Conservation (phyloP, 2,888 invertebrate species). For the Conistra vaccinii region DNA sequence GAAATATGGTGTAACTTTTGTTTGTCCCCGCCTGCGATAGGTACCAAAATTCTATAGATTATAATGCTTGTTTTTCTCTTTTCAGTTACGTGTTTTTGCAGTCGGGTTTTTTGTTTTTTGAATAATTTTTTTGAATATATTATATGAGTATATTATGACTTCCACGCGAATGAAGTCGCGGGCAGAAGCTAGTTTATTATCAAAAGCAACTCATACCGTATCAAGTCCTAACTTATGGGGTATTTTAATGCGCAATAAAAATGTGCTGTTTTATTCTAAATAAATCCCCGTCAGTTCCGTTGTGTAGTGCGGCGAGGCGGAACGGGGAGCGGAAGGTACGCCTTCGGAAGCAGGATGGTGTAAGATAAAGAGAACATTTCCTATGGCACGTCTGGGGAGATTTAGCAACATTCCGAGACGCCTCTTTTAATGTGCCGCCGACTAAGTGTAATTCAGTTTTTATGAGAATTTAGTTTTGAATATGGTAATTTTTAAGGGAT, state of each 20-base stretch:
- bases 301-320: conserved; percentile 83
- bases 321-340: conserved; percentile 85
- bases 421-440: conserved; percentile 76
- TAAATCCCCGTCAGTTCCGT: conserved; percentile 85
- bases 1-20: too few relatives aligned
- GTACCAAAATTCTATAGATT: too few relatives aligned
- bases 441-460: conserved; percentile 76
- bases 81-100: too few relatives aligned
- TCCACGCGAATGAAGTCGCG: too few relatives aligned
- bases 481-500: conserved; percentile 35
- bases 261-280: conserved; percentile 80
- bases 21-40: too few relatives aligned
- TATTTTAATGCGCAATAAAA: conserved; percentile 69
- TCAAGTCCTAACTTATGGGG: conserved; percentile 32
- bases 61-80: too few relatives aligned
- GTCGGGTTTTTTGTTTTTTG: too few relatives aligned
- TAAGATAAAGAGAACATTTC: conserved; percentile 91
- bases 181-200: too few relatives aligned
- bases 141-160: too few relatives aligned
- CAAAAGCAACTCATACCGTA: neutral
- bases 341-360: conserved; percentile 88
- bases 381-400: conserved; percentile 88
- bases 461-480: conserved; percentile 51
- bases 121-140: too few relatives aligned
- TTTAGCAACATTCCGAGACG: conserved; percentile 86